Evolutionary conservation across 92 coral and sea anemone genomes (phyloP), one percentile per base, ranked within the genome.

Genomic region (Plumapathes pennacea): DNA sequence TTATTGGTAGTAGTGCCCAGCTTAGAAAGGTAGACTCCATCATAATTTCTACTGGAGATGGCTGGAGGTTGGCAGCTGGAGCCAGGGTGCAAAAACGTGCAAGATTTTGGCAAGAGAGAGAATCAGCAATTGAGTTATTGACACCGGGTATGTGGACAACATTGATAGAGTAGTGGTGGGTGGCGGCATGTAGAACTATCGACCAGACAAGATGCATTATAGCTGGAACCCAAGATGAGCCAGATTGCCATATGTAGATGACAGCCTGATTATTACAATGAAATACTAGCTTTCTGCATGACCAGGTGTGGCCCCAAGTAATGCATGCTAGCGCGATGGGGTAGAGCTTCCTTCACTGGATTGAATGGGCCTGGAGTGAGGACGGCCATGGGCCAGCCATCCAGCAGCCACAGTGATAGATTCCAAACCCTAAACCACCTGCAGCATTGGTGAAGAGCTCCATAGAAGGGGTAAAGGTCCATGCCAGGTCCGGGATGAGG

Each of bases 251-350:
- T 26, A 53, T 52, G 28, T 38, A 51, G 37, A 67, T 44, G 17
- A 67, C 74, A 0, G 62, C 49, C 45, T 38, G 40, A 34, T 54
- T 67, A 29, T 40, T 60, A 33, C 72, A 50, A 27, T 48, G 54
- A 33, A 64, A 64, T 27, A 43, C 30, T 12, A 63, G 32, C 57
- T 40, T 38, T 60, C 39, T 64, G n/a, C 54, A 29, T 3, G 62
- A 25, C 72, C 72, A 64, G n/a, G n/a, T 9, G 41, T 26, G 59
- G 2, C 73, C 60, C 73, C 63, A 66, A 24, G 53, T 34, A 23
- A 50, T 62, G 27, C 74, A 66, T 6, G 74, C 74, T 12, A 66
- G 57, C 14, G 57, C 49, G 31, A 53, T 66, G 45, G 74, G 74
- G 33, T 52, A 54, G 38, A 54, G 62, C 14, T 49, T 59, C 23